Evolutionary conservation across 2,113 vertebrate genomes (phyloP).

Genomic region (Chloropsis hardwickii): DNA sequence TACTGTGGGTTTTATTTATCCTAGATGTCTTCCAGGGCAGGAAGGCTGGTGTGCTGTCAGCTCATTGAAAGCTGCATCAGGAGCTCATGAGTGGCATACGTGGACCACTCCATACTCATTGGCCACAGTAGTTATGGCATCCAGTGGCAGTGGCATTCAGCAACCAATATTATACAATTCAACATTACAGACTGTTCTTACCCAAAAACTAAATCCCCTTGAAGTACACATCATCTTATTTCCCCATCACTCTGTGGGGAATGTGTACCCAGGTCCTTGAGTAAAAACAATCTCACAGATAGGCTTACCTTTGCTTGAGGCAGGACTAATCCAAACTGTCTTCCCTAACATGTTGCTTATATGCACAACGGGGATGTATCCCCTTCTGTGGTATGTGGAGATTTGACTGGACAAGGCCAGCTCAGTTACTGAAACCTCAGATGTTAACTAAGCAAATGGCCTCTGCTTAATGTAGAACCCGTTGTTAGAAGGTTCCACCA

Average conservation of each 20-base stretch:
- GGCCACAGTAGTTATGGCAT: not conserved
- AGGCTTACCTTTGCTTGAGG: not conserved
- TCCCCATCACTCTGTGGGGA: not conserved
- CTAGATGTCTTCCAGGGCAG: not conserved
- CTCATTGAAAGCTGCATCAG: not conserved
- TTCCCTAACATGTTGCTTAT: not conserved
- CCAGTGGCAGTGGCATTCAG: not conserved
- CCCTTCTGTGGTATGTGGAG: not conserved
- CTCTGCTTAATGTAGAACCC: not conserved
- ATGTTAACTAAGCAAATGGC: not conserved
- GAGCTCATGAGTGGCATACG: not conserved
- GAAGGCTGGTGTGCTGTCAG: not conserved
- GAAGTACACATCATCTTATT: not conserved
- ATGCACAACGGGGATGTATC: not conserved
- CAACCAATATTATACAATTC: not conserved
- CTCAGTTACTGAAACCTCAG: not conserved
- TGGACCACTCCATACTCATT: not conserved
- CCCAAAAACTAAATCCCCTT: not conserved
- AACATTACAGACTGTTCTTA: not conserved
- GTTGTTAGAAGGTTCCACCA: not conserved
- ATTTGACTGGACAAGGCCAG: not conserved
- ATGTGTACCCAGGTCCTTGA: not conserved
- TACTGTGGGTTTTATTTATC: not conserved
- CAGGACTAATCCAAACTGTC: not conserved
- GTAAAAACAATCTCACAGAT: not conserved